A percentile compares a stretch with the other conserved stretches of the same genome.
phyloP scores from a whole-genome alignment of 2,797 vertebrate genomes.

The Sternotherus odoratus region DNA sequence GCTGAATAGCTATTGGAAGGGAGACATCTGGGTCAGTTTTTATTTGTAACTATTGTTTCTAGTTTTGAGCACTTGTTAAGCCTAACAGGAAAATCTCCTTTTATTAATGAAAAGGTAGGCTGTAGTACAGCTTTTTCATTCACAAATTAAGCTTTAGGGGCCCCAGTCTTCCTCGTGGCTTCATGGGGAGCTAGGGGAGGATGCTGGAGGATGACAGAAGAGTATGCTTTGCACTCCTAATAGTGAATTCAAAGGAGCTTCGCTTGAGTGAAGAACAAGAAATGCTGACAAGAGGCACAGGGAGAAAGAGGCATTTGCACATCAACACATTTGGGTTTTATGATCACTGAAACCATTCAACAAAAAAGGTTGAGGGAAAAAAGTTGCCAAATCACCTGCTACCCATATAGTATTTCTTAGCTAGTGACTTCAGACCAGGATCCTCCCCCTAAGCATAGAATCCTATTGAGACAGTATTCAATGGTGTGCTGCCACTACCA shows the following conservation, averaged over 20 bases:
- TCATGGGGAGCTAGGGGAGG: accelerated
- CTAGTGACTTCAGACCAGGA: not conserved
- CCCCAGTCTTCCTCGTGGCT: accelerated
- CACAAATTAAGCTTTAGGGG: not conserved
- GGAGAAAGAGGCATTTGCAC: accelerated
- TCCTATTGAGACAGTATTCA: not conserved
- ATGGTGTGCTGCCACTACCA: not conserved
- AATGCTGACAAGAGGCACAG: not conserved
- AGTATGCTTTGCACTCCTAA: accelerated
- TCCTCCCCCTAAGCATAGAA: not conserved
- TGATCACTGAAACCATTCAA: not conserved
- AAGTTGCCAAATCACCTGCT: constrained; percentile 27
- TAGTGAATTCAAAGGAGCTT: accelerated
- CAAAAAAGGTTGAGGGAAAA: not conserved
- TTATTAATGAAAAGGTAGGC: not conserved
- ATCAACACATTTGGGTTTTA: too few species aligned
- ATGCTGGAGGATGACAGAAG: accelerated
- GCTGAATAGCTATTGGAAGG: not conserved
- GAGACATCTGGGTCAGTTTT: accelerated
- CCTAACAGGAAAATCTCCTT: constrained; percentile 5
- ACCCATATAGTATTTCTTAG: not conserved
- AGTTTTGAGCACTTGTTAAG: not conserved
- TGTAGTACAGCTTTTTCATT: accelerated
- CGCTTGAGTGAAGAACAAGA: accelerated
- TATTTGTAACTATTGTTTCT: accelerated